Evolutionary conservation across 2,888 invertebrate species (phyloP), one percentile per base, ranked within the genome.

Genomic region (Spodoptera exigua): DNA sequence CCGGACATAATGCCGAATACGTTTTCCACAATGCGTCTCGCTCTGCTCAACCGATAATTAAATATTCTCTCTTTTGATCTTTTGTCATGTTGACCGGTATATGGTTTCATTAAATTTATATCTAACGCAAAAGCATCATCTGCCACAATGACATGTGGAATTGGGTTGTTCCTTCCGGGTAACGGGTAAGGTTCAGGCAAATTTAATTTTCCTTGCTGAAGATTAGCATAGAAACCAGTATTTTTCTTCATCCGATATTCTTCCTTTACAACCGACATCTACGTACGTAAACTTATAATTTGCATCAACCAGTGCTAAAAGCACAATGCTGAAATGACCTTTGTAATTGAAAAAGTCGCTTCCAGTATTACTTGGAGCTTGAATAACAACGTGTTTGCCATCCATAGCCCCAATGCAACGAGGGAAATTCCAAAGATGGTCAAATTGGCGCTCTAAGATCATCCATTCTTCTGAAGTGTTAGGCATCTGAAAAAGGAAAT

Each of bases 81-180:
- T 55, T 55, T 46, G 44, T 63, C 49, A 70, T 65, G 58, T 58
- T 58, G 40, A 63, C 60, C 54, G 55, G 62, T 53, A 66, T 64
- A 64, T 66, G 66, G 57, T 61, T 64, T 72, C 60, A 73, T 61
- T 62, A 67, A 57, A 61, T 64, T 67, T 51, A 51, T 40, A 60
- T 61, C 56, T 65, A 74, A 64, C 5, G 68, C 59, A 68, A 66
- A 66, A 54, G 68, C 70, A 63, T 63, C 65, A 68, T 66, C 70
- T 61, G 51, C 61, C 51, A 57, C 46, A 57, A 68, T 61, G 46
- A 52, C 58, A 58, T 61, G 48, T 61, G 64, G 58, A 64, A 61
- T 61, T 58, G 57, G 61, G 55, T 64, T 60, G 57, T 55, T 47
- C 40, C 55, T 68, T 61, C 56, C 59, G 47, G 62, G 59, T 53